Base-by-base conservation (phyloP, 2,888 invertebrate genomes). In the Lingula anatina region DNA sequence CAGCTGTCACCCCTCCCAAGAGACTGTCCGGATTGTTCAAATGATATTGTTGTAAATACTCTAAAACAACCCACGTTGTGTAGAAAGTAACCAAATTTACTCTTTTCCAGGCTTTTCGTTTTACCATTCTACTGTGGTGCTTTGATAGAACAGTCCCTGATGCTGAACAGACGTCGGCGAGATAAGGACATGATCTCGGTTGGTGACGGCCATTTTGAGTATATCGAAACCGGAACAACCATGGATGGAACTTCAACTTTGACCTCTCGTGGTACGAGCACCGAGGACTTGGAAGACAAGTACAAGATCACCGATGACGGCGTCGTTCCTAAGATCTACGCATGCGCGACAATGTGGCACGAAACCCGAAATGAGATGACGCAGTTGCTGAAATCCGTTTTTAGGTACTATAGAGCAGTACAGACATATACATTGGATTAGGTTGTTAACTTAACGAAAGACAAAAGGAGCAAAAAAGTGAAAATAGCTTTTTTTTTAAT, bases 101-200 rank as follows among this genome's bases (percentile, higher is more conserved):
- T n/a, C 23, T 31, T 12, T 48, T 55, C 2, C 62, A 79, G 80
- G 46, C 79, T 99, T 47, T 99, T 93, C 70, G 89, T 96, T 0
- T 83, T 87, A 5, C 96, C 97, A 0, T 91, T 95, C 88, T 95
- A 96, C 78, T 89, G 88, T 67, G 86, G 89, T 0, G 78, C 93
- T 21, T 80, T 99, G 18, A 90, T 96, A 53, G 97, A 97, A 76
- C 96, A 97, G 78, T 92, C 93, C 20, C 84, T 99, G 83, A 90
- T 91, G 7, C 78, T 96, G 60, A 95, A 97, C 73, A 80, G 97
- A 56, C 64, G 90, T 65, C 82, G 92, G 51, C 90, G 95, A 67
- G 93, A 95, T 73, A 89, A 90, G 66, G 49, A 49, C 5, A 31
- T 31, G 9, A 43, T 54, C 12, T 43, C 49, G 20, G 61, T 61